These are phyloP conservation scores for Pachypsylla venusta DNA, from an alignment of 1,140 invertebrate genomes.

Conservation along the genomic window DNA sequence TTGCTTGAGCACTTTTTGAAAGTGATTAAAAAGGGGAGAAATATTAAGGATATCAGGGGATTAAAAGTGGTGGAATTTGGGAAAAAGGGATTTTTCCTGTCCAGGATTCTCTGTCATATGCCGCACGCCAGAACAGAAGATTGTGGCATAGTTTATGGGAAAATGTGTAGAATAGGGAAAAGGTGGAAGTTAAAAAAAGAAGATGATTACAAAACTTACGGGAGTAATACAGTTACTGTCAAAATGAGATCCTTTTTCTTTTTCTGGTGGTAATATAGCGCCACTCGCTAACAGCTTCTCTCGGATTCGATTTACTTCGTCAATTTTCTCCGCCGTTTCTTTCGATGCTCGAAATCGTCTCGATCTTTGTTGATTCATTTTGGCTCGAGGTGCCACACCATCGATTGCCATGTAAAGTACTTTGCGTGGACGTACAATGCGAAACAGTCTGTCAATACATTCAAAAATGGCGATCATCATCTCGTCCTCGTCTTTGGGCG, in stretches of 20 bases:
- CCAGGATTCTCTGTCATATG: too few species aligned
- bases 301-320: conserved; percentile 65
- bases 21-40: too few species aligned
- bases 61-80: too few species aligned
- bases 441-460: conserved; percentile 91
- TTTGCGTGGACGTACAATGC: conserved; percentile 87
- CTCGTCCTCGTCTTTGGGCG: conserved; percentile 97
- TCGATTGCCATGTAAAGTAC: conserved; percentile 99
- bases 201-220: conserved; percentile 32
- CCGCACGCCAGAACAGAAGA: too few species aligned
- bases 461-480: conserved; percentile 99
- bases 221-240: conserved; percentile 99
- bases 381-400: conserved; percentile 93
- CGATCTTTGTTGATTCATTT: conserved; percentile 99
- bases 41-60: too few species aligned
- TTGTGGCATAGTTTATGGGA: too few species aligned
- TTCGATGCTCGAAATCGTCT: conserved; percentile 92
- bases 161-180: too few species aligned
- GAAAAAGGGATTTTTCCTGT: too few species aligned
- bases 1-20: too few species aligned
- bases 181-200: conserved; percentile 12
- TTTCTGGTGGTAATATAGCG: conserved; percentile 68
- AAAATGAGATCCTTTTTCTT: conserved; percentile 83
- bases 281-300: conserved; percentile 61
- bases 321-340: conserved; percentile 78